These are phyloP conservation scores for Zonitis immaculata DNA, from an alignment of 2,888 invertebrate genomes.

Conservation along the genomic window DNA sequence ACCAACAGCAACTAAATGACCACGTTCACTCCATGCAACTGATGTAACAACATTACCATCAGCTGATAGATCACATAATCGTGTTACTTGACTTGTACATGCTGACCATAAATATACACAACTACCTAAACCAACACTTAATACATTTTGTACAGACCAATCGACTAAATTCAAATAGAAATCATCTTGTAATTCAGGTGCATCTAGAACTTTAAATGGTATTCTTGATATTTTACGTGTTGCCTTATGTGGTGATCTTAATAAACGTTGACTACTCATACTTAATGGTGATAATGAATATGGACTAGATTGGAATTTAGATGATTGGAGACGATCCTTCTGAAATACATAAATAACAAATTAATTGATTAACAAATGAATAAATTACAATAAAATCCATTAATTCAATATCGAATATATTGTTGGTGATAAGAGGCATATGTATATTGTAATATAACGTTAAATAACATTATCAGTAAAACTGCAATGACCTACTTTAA, in stretches of 20 bases:
- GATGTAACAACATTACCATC: conserved; percentile 96
- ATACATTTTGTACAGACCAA: conserved; percentile 98
- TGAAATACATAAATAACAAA: conserved; percentile 47
- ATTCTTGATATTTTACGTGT: conserved; percentile 97
- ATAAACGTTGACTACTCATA: conserved; percentile 88
- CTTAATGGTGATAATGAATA: conserved; percentile 95
- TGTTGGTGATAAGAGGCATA: conserved; percentile 1
- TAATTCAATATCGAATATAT: background rate
- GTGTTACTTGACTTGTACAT: conserved; percentile 95
- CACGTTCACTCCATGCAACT: conserved; percentile 98
- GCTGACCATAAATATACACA: conserved; percentile 99
- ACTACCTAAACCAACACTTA: conserved; percentile 95
- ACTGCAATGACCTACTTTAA: conserved; percentile 2
- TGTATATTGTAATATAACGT: background rate
- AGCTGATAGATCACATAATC: conserved; percentile 89
- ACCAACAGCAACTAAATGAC: conserved; percentile 94
- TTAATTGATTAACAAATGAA: too few relatives aligned
- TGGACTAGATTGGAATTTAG: conserved; percentile 70
- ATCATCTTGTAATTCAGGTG: conserved; percentile 96
- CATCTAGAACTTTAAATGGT: conserved; percentile 96
- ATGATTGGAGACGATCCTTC: conserved; percentile 58
- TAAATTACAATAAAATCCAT: background rate
- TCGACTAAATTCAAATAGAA: conserved; percentile 98
- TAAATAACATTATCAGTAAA: conserved; percentile 4
- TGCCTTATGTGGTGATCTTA: conserved; percentile 95